Conservation (phyloP, 2,888 invertebrate species). For the Neoaliturus tenellus region DNA sequence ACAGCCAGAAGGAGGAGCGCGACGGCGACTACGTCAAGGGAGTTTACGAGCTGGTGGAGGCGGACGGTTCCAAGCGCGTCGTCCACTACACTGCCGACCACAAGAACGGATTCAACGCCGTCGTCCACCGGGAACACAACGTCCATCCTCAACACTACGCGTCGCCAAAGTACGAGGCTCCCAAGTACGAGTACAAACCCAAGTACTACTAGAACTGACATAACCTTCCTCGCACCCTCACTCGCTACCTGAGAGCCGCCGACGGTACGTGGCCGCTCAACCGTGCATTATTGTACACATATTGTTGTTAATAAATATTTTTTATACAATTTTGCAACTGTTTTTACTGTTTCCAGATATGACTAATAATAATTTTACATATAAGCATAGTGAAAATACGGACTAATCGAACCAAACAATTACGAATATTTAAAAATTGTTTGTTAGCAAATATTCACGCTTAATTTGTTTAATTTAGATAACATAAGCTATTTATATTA, state of each 20-base stretch:
- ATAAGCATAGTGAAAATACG: no score
- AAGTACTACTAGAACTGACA: constrained; percentile 36
- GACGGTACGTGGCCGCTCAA: background rate
- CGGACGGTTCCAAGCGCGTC: constrained; percentile 48
- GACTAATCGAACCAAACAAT: no score
- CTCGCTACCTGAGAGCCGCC: constrained; percentile 38
- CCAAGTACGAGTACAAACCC: constrained; percentile 44
- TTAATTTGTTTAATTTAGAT: no score
- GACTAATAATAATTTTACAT: no score
- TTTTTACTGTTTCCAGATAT: background rate
- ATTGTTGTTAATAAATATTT: background rate
- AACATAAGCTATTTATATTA: no score
- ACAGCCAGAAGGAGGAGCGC: constrained; percentile 56
- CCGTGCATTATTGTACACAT: background rate
- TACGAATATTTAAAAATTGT: no score
- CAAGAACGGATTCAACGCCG: constrained; percentile 37
- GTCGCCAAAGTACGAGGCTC: constrained; percentile 46
- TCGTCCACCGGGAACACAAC: constrained; percentile 41
- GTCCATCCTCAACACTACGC: constrained; percentile 13
- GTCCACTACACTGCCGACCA: constrained; percentile 45
- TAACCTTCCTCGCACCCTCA: background rate
- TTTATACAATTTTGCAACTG: background rate
- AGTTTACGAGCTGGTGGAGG: constrained; percentile 51
- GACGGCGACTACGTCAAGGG: constrained; percentile 45
- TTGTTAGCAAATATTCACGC: no score